phyloP scores from a whole-genome alignment of 2,888 invertebrate species.

The Noctua janthe region DNA sequence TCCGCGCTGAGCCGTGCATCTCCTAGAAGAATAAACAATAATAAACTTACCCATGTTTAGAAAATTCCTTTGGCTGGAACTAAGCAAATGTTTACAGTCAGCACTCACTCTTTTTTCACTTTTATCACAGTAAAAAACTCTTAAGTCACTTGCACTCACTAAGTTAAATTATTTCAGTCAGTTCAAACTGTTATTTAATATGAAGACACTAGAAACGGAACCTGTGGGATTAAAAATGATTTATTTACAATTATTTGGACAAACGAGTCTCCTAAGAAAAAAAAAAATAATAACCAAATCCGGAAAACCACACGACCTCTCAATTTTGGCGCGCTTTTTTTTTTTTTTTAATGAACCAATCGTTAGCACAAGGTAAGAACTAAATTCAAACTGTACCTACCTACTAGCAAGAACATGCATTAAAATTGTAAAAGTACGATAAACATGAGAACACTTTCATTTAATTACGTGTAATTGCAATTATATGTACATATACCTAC shows the following conservation, averaged over 20 bases:
- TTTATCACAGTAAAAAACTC: conserved; percentile 59
- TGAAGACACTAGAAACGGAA: conserved; percentile 13
- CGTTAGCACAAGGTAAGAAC: conserved; percentile 12
- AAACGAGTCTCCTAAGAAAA: background rate
- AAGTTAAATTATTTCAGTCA: conserved; percentile 2
- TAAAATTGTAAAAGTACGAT: conserved; percentile 48
- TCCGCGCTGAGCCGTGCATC: background rate
- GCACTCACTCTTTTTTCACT: conserved; percentile 49
- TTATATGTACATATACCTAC: conserved; percentile 39
- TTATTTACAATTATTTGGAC: background rate
- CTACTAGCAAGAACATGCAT: conserved; percentile 1
- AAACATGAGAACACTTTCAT: conserved; percentile 60
- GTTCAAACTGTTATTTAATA: conserved; percentile 6
- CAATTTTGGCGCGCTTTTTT: conserved; percentile 28
- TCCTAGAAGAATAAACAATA: background rate
- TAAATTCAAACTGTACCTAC: conserved; percentile 19
- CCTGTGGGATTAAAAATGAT: conserved; percentile 11
- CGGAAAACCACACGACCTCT: conserved; percentile 6
- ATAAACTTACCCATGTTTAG: conserved; percentile 70
- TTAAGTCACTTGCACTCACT: conserved; percentile 42
- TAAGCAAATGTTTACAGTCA: conserved; percentile 45
- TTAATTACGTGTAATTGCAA: conserved; percentile 63
- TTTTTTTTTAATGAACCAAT: background rate
- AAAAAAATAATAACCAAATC: conserved; percentile 4
- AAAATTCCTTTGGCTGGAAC: conserved; percentile 39